Conservation (phyloP, 92 coral and sea anemone species). For the Phenganax marumi region DNA sequence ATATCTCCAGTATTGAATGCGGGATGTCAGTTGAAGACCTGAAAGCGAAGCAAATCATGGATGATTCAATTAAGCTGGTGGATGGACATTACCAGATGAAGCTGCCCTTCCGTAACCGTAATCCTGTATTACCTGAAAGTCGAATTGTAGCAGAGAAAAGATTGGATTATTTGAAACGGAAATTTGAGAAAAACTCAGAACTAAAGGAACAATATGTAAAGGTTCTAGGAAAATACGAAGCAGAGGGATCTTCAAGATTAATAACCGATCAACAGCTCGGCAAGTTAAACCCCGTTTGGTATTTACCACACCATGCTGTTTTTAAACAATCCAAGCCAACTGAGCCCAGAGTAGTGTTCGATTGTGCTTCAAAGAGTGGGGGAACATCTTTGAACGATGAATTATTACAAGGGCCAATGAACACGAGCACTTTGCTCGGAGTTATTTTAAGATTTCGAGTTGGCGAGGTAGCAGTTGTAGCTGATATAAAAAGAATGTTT, state of each 20-base stretch:
- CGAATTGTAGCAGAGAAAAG: constrained; percentile 38
- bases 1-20: neutral
- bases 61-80: constrained; percentile 37
- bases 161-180: constrained; percentile 34
- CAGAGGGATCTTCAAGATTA: too few relatives aligned
- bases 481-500: constrained; percentile 1
- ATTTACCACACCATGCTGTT: too few relatives aligned
- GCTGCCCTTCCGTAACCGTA: constrained; percentile 40
- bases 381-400: too few relatives aligned
- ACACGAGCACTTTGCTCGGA: constrained; percentile 18
- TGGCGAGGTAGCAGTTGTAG: constrained; percentile 11
- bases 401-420: constrained; percentile 43
- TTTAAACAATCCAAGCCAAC: too few relatives aligned
- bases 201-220: constrained; percentile 33
- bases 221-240: too few relatives aligned
- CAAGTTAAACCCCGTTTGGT: too few relatives aligned
- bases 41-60: constrained; percentile 33
- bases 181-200: constrained; percentile 35
- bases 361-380: too few relatives aligned
- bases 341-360: too few relatives aligned
- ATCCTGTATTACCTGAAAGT: constrained; percentile 41
- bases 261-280: too few relatives aligned
- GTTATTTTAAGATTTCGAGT: constrained; percentile 25
- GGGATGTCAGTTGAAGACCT: constrained; percentile 62
- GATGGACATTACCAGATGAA: constrained; percentile 59